Evolutionary conservation across 2,113 vertebrate genomes (phyloP), one percentile per base, ranked within the genome.

Genomic region (Plotosus lineatus): DNA sequence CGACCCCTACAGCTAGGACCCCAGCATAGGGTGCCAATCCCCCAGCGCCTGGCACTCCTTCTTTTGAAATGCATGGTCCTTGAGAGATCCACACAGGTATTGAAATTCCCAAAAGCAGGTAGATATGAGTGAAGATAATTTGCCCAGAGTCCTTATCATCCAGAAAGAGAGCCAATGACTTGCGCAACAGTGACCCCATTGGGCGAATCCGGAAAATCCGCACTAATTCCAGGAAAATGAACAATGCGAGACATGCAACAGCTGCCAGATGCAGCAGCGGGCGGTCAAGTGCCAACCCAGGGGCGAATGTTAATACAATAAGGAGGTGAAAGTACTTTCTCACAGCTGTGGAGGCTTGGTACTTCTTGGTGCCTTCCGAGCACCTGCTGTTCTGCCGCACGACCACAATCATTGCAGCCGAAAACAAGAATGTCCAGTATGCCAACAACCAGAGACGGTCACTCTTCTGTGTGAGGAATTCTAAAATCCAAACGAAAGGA

Each of bases 311-410:
- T 61, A 97, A 94, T 81, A 98, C 97, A 6, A 95, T 93, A 21
- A 99, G 94, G 78, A 98, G 91, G 78, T 99, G 98, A 89, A 99
- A 99, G 83, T 96, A 98, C 83, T 99, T 99, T 61, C 98, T 91
- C 78, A 95, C 92, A 1, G 95, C 31, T 0, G 96, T 97, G 0
- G 97, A 96, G 19, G 95, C 97, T 85, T 95, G 96, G 89, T 96
- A 94, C 82, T 99, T 98, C 89, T 99, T 99, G 53, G 93, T 96
- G 14, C 89, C 90, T 0, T 93, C 91, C 9, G 94, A 92, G 66
- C 95, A 93, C 87, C 93, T 94, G 61, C 91, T 77, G 17, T 98
- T 98, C 91, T 99, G 97, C 80, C 95, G 95, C n/a, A 97, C 68
- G 44, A 99, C 97, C 4, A 99, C 87, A 0, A 95, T 96, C 58